These are phyloP conservation scores for Pangasius krempfi DNA, from an alignment of 2,797 vertebrate species.

Conservation along the genomic window DNA sequence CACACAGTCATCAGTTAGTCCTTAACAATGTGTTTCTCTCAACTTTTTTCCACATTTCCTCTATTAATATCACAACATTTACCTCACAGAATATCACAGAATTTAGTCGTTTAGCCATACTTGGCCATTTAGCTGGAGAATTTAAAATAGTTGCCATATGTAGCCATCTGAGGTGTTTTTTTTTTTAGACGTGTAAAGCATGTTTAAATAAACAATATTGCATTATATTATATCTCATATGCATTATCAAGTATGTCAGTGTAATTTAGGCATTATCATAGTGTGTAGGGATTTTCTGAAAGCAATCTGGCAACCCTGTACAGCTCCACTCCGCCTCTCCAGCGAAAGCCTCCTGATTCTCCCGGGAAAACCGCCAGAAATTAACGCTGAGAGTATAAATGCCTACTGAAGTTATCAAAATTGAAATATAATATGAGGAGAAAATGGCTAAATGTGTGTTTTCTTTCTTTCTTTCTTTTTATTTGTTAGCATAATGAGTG, in stretches of 20 bases:
- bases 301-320: slow-evolving; percentile 18
- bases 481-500: background rate
- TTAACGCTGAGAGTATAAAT: background rate
- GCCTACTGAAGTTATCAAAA: background rate
- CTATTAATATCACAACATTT: background rate
- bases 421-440: background rate
- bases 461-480: background rate
- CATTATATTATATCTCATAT: background rate
- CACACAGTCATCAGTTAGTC: background rate
- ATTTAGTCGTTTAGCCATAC: background rate
- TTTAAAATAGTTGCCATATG: background rate
- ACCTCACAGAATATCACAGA: background rate
- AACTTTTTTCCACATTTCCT: background rate
- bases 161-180: background rate
- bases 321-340: slow-evolving; percentile 24
- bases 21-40: background rate
- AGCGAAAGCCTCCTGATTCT: background rate
- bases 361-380: slow-evolving; percentile 16
- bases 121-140: background rate
- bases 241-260: background rate
- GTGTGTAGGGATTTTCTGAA: background rate
- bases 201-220: background rate
- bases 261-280: background rate
- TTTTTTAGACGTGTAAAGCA: background rate
- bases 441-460: background rate